These are phyloP conservation scores for Chroicocephalus ridibundus DNA, from an alignment of 2,113 vertebrate species.

Conservation along the genomic window DNA sequence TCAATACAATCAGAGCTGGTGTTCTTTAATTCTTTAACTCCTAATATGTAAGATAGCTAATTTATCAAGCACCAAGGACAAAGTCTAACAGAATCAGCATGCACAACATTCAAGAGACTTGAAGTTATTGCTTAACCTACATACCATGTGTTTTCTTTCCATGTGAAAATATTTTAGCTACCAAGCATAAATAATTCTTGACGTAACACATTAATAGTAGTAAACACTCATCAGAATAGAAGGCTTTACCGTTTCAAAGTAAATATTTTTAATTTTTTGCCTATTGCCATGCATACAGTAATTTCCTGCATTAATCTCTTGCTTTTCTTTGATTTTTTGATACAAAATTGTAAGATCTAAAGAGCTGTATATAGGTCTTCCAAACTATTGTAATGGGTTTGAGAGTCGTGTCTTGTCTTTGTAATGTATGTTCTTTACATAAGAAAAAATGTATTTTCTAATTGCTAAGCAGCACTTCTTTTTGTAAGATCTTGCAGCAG, in stretches of 20 bases:
- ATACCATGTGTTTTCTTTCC: background rate
- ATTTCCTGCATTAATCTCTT: background rate
- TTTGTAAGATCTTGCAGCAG: background rate
- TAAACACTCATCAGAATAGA: background rate
- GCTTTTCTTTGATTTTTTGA: background rate
- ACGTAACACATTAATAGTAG: background rate
- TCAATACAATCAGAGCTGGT: background rate
- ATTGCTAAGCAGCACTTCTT: background rate
- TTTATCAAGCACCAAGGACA: background rate
- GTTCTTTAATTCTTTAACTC: background rate
- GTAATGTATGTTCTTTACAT: background rate
- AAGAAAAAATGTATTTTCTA: background rate
- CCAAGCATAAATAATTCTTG: background rate
- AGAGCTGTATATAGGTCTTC: background rate
- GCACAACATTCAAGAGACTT: background rate
- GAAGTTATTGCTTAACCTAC: background rate
- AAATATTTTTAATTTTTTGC: background rate
- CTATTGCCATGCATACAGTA: background rate
- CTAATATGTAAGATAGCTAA: background rate
- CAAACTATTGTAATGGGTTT: background rate
- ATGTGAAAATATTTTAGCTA: background rate
- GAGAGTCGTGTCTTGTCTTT: background rate
- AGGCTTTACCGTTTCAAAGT: background rate
- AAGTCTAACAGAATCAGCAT: background rate
- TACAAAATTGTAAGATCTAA: background rate